Conservation (phyloP, 1,140 invertebrate genomes). For the Carposina sasakii region DNA sequence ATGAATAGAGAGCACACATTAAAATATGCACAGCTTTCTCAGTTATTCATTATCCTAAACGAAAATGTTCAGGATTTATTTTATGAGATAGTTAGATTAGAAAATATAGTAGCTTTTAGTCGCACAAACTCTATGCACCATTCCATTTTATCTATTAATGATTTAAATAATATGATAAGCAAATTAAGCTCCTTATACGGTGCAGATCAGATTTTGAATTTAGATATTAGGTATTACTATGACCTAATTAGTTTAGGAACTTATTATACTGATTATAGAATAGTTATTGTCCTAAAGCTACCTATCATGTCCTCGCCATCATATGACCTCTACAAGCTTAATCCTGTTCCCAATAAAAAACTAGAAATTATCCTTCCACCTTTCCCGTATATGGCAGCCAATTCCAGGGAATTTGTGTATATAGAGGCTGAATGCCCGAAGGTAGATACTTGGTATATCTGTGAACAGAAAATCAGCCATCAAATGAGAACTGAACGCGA, state of each 20-base stretch:
- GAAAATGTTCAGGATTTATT: constrained; percentile 4
- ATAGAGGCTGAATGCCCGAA: constrained; percentile 13
- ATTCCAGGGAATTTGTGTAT: constrained; percentile 8
- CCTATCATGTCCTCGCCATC: neutral
- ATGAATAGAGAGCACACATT: neutral
- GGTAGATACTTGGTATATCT: neutral
- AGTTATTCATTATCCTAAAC: neutral
- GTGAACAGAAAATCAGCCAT: neutral
- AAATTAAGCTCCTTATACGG: neutral
- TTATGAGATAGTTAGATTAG: neutral
- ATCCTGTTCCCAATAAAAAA: constrained; percentile 2
- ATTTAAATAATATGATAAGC: neutral
- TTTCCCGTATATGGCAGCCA: constrained; percentile 5
- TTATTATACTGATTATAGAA: constrained; percentile 1
- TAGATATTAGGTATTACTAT: constrained; percentile 4
- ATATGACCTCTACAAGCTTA: neutral
- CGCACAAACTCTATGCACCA: constrained; percentile 5
- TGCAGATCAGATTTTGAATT: neutral
- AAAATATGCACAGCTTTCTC: neutral
- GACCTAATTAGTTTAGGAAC: constrained; percentile 6
- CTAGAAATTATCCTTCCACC: constrained; percentile 4
- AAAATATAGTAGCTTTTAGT: constrained; percentile 9
- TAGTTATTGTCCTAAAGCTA: constrained; percentile 7
- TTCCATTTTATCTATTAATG: constrained; percentile 1
- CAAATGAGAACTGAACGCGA: neutral